Evolutionary conservation across 2,113 vertebrate genomes (phyloP), one percentile per base, ranked within the genome.

Genomic region (Salvelinus sp.): DNA sequence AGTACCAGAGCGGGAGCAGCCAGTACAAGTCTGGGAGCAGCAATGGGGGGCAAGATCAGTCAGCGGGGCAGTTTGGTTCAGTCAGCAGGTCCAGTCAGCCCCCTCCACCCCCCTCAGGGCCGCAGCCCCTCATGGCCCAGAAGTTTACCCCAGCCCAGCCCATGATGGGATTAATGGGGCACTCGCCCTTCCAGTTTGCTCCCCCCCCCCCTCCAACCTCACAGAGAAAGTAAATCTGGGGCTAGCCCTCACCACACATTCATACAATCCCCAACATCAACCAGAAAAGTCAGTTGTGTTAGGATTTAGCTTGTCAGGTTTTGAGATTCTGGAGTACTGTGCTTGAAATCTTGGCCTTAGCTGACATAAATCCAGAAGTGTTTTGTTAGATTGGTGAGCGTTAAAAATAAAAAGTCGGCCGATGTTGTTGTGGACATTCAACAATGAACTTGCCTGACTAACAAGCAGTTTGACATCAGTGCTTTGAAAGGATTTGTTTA

Each of bases 61-160:
- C 89, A 33, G 89, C 87, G 86, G 87, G 48, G 83, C 1, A 67
- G 58, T 60, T 20, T 6, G 6, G 58, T 22, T n/a, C n/a, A 22
- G 58, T 50, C 48, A 50, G 4, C 48, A 50, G 48, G 48, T 12
- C 48, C 48, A 60, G 70, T 89, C 94, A 1, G 88, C 92, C 88
- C 87, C 84, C 86, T 63, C 78, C 78, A 0, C 75, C 86, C 5
- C 74, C 87, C 6, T 70, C 79, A 0, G 90, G 94, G 75, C 96
- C 96, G 12, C 96, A 96, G 92, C 96, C 96, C 57, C 93, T 98
- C 70, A 97, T 98, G 96, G 95, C 95, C 77, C 95, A 97, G 87
- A 96, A 97, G 94, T 97, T 98, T 83, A 94, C 93, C 27, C 95
- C 95, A 82, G 91, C 93, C 72, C 93, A 95, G 88, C 93, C 95